phyloP scores from a whole-genome alignment of 1,140 invertebrate species.

The Rhizoglyphus robini region DNA sequence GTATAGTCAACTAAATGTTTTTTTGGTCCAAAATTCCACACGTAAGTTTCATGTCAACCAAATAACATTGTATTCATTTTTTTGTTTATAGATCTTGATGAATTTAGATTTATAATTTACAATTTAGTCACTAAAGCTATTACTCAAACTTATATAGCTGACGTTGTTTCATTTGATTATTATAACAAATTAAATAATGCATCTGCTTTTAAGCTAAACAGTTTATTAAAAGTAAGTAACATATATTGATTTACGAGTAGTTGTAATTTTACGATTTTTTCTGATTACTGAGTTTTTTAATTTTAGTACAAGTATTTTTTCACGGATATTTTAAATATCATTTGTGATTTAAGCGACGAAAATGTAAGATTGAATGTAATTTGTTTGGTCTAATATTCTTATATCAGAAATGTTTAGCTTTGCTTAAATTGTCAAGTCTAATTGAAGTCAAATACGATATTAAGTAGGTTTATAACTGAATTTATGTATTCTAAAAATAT shows the following conservation, averaged over 20 bases:
- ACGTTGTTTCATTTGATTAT: neutral
- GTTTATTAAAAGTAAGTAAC: neutral
- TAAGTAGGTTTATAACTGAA: neutral
- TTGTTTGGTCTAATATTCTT: neutral
- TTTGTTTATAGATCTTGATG: neutral
- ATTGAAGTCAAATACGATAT: neutral
- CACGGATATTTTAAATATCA: neutral
- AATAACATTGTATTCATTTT: neutral
- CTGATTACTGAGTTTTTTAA: too few species aligned
- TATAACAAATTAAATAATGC: neutral
- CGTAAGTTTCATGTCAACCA: too few species aligned
- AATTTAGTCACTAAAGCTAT: neutral
- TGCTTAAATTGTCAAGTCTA: neutral
- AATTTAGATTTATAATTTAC: neutral
- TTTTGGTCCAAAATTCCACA: too few species aligned
- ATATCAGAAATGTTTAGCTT: neutral
- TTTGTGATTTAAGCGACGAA: neutral
- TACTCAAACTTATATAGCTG: neutral
- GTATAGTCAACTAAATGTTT: too few species aligned
- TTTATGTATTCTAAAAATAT: neutral
- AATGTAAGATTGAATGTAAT: neutral
- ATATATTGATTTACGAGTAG: too few species aligned
- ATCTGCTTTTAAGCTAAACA: neutral
- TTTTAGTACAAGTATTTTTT: neutral
- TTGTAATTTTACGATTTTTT: too few species aligned